A percentile compares a stretch with the other conserved stretches of the same genome.
phyloP scores from a whole-genome alignment of 2,888 invertebrate species.

The Elmis aenea region DNA sequence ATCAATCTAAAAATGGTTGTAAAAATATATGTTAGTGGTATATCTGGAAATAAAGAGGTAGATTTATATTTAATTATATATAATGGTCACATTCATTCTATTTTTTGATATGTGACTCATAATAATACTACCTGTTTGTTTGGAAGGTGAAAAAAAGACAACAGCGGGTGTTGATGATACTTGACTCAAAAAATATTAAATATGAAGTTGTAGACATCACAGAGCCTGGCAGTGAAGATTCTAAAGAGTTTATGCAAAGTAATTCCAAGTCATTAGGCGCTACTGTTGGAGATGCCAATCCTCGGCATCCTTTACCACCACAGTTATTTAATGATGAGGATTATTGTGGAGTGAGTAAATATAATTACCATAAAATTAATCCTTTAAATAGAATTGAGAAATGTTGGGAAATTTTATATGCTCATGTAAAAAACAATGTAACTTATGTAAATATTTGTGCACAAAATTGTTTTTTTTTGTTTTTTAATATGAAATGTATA shows the following conservation, averaged over 20 bases:
- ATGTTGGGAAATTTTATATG: too few relatives aligned
- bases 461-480: too few relatives aligned
- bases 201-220: constrained; percentile 92
- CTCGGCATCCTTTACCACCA: constrained; percentile 81
- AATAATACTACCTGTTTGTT: constrained; percentile 11
- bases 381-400: too few relatives aligned
- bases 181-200: constrained; percentile 85
- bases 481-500: too few relatives aligned
- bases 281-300: constrained; percentile 67
- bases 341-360: constrained; percentile 81
- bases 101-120: constrained; percentile 4
- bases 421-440: too few relatives aligned
- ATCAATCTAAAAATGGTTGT: constrained; percentile 71
- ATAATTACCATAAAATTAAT: neutral
- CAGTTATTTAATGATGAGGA: constrained; percentile 91
- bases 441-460: too few relatives aligned
- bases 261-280: constrained; percentile 73
- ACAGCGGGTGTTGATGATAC: constrained; percentile 86
- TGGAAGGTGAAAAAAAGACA: constrained; percentile 90
- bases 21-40: constrained; percentile 87
- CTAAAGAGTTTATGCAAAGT: constrained; percentile 88
- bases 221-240: constrained; percentile 83
- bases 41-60: constrained; percentile 93
- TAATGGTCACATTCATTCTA: constrained; percentile 1
- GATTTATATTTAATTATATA: constrained; percentile 1